Conservation (phyloP, 2,113 vertebrate species). For the Vimba vimba region DNA sequence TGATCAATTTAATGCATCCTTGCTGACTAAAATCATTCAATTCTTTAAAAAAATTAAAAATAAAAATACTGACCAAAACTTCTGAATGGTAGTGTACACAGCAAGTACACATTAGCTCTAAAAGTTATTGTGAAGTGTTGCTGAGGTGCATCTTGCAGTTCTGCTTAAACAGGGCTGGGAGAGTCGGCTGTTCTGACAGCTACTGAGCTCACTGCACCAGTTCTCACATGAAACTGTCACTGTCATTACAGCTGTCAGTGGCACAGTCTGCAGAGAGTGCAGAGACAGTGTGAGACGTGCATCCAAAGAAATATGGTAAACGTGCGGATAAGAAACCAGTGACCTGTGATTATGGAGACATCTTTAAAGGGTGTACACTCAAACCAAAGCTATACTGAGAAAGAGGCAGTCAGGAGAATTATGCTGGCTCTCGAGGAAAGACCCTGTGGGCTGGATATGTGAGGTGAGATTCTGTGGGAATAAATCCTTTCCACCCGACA, state of each 20-base stretch:
- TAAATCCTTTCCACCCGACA: constrained; percentile 11
- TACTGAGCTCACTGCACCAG: not conserved
- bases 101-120: not conserved
- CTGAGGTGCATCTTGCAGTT: not conserved
- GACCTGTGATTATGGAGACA: constrained; percentile 23
- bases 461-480: constrained; percentile 8
- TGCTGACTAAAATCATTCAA: not conserved
- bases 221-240: constrained; percentile 10
- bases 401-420: not conserved
- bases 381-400: not conserved
- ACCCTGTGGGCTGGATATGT: not conserved
- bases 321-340: not conserved
- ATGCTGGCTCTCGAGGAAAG: constrained; percentile 4
- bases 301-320: not conserved
- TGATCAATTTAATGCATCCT: not conserved
- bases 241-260: constrained; percentile 4
- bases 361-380: not conserved
- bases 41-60: not conserved
- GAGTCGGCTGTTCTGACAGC: not conserved
- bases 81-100: not conserved
- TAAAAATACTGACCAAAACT: not conserved
- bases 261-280: not conserved
- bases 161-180: not conserved
- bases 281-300: not conserved
- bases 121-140: not conserved